Evolutionary conservation across 2,888 invertebrate species (phyloP), one percentile per base, ranked within the genome.

Genomic region (Cryptocheilus praepositus): DNA sequence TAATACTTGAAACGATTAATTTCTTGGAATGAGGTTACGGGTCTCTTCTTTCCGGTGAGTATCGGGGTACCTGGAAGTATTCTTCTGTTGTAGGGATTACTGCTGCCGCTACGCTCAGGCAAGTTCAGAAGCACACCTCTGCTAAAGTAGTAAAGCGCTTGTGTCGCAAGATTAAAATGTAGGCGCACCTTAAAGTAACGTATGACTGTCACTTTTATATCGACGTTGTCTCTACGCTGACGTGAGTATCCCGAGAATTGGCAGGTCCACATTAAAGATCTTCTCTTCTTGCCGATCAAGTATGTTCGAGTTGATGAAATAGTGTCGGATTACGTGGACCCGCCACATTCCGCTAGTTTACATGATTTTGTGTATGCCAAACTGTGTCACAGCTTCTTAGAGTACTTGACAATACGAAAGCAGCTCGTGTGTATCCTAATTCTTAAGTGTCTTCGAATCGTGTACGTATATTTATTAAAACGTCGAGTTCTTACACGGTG

Each of bases 41-140:
- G 36, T 49, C 18, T 58, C 57, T 46, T 43, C 36, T 16, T 54
- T 73, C 67, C 74, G 81, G 83, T 83, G 80, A 82, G 81, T 81
- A 79, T 81, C 78, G 84, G 85, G 84, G 80, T 80, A 36, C 85
- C 83, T 86, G 85, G 86, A 86, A 82, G 81, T 82, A 85, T 88
- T 89, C 85, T 89, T 88, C 82, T 88, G 86, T 89, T 89, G 81
- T 89, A 89, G 89, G 89, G 83, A 85, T 88, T 86, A 86, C 87
- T 81, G 85, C 87, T 81, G 88, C 86, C 77, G 85, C 82, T 84
- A 84, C 85, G 73, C 83, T 86, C 86, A 89, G 89, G 89, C 89
- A 89, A 89, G 89, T 89, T 84, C 80, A 77, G 81, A 81, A 81
- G 78, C 76, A 74, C 77, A 78, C 76, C 74, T 81, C 79, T 77